A percentile compares a stretch with the other conserved stretches of the same genome.
Conservation (phyloP, 1,140 invertebrate species). For the Lanistes nyassanus region DNA sequence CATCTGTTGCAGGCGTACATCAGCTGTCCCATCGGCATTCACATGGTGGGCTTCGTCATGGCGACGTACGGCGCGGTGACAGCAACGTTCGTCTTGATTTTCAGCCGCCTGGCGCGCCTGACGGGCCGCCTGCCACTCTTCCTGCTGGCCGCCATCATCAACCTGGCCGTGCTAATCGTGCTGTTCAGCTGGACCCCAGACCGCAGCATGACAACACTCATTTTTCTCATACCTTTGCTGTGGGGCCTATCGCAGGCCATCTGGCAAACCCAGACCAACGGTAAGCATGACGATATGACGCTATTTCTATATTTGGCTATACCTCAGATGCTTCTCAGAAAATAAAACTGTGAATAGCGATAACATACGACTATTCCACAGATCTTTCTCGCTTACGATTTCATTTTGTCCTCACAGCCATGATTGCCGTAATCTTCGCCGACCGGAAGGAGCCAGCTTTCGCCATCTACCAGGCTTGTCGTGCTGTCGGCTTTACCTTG, state of each 20-base stretch:
- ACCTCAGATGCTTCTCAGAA: neutral
- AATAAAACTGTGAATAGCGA: conserved; percentile 76
- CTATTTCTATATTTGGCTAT: neutral
- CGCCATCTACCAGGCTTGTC: conserved; percentile 50
- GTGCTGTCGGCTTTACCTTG: conserved; percentile 45
- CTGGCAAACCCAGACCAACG: conserved; percentile 96
- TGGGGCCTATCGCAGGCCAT: conserved; percentile 96
- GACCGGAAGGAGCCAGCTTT: conserved; percentile 48
- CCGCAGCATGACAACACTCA: conserved; percentile 79
- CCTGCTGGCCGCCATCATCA: conserved; percentile 67
- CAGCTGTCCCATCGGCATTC: conserved; percentile 89
- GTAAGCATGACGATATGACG: conserved; percentile 70
- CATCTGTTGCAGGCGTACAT: conserved; percentile 82
- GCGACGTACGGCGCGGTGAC: conserved; percentile 94
- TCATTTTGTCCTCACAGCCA: conserved; percentile 35
- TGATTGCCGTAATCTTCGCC: conserved; percentile 43
- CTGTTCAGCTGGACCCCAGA: conserved; percentile 80
- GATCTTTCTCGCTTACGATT: too few relatives aligned
- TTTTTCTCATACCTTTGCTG: conserved; percentile 88
- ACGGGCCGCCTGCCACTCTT: conserved; percentile 87
- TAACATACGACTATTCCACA: too few relatives aligned
- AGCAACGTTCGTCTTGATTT: conserved; percentile 87
- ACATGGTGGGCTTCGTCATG: conserved; percentile 93
- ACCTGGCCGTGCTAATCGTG: conserved; percentile 39
- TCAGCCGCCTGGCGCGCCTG: conserved; percentile 91